phyloP scores from a whole-genome alignment of 2,888 invertebrate genomes.

The Hydropsyche betteni region DNA sequence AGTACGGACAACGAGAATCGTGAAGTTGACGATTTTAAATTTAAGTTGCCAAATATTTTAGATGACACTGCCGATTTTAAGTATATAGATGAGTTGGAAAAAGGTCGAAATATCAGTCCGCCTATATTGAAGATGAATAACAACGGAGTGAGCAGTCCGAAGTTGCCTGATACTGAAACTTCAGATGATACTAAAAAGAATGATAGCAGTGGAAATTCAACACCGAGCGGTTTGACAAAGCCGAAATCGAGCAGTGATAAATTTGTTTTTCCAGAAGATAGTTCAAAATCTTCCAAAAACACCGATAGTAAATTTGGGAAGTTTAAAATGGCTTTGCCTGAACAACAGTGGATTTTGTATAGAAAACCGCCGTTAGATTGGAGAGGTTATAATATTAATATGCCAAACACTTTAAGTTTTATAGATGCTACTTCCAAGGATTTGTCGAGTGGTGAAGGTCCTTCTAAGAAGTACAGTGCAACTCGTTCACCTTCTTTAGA shows the following conservation, averaged over 20 bases:
- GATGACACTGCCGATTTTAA: constrained; percentile 45
- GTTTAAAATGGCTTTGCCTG: constrained; percentile 58
- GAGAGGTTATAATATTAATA: constrained; percentile 58
- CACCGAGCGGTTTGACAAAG: constrained; percentile 31
- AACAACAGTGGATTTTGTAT: constrained; percentile 60
- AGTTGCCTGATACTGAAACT: constrained; percentile 43
- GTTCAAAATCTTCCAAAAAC: background rate
- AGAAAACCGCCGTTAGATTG: constrained; percentile 56
- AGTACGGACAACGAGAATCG: constrained; percentile 28
- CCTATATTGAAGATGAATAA: constrained; percentile 46
- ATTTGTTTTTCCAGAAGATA: constrained; percentile 43
- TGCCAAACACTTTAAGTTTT: constrained; percentile 61
- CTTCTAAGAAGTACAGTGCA: constrained; percentile 60
- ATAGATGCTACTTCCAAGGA: constrained; percentile 57
- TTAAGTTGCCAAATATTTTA: constrained; percentile 44
- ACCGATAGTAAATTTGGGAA: constrained; percentile 52
- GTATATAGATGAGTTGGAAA: constrained; percentile 46
- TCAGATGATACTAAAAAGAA: constrained; percentile 50
- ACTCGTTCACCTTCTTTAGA: constrained; percentile 65
- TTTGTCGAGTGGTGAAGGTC: constrained; percentile 53
- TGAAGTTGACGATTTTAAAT: constrained; percentile 46
- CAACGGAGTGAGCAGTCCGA: constrained; percentile 49
- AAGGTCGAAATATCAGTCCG: constrained; percentile 43
- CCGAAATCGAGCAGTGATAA: constrained; percentile 38
- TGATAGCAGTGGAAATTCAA: constrained; percentile 42